Base-by-base conservation (phyloP, 2,888 invertebrate species). In the Hirtodrosophila duncani region DNA sequence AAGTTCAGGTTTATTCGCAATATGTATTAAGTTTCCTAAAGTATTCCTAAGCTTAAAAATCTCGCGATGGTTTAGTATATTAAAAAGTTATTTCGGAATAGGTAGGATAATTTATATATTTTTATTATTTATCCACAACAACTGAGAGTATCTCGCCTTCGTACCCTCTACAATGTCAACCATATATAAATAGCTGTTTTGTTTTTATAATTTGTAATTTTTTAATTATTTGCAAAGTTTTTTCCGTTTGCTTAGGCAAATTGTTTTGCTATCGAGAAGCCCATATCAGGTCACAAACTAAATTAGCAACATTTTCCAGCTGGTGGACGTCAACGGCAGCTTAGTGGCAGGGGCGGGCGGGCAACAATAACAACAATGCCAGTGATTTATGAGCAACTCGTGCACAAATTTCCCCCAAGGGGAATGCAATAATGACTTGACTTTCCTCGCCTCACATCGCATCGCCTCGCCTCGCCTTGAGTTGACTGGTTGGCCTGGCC, bases 371-470 rank as follows among this genome's bases (percentile, higher is more conserved):
- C 44, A 68, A 69, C 68, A 69, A 82, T 78, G 63, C 65, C 75
- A n/a, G 82, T 85, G 85, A 85, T 85, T 85, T 82, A 85, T 85
- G 84, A 79, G 67, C 58, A 64, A 68, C 64, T 74, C 71, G 69
- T 75, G 72, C 67, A 60, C 66, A 59, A 63, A 57, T 39, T 29
- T 34, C 17, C 23, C 10, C 20, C 23, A 33, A 10, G 29, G 51
- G 59, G 59, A 52, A 13, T 33, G 36, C 21, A 13, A 10, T 3
- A 8, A 13, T 7, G 8, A n/a, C n/a, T n/a, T n/a, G n/a, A n/a
- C n/a, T n/a, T n/a, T n/a, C n/a, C n/a, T n/a, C n/a, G n/a, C n/a
- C n/a, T n/a, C n/a, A n/a, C n/a, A n/a, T n/a, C n/a, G n/a, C n/a
- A n/a, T n/a, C n/a, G n/a, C n/a, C n/a, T n/a, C n/a, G n/a, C n/a